Percentiles rank a stretch among this genome's conserved stretches.
Conservation (phyloP, 2,797 vertebrate genomes). For the Parambassis ranga region DNA sequence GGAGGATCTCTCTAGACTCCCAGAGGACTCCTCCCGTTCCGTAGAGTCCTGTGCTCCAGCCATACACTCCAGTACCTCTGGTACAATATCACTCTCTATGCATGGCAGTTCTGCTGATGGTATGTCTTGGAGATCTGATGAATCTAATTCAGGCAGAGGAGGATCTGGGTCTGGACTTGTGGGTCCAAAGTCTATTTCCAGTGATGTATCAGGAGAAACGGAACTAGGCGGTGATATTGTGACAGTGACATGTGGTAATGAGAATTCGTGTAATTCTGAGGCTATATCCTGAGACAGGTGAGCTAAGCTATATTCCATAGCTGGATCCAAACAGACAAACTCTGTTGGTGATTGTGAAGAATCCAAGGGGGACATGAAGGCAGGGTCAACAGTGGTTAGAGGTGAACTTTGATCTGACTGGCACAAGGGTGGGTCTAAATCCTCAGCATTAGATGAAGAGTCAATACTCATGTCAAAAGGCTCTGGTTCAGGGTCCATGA, state of each 20-base stretch:
- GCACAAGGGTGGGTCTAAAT: slow-evolving; percentile 49
- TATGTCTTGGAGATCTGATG: slow-evolving; percentile 37
- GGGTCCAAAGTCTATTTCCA: slow-evolving; percentile 63
- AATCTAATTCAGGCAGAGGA: slow-evolving; percentile 20
- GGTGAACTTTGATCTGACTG: slow-evolving; percentile 55
- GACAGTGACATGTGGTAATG: slow-evolving; percentile 60
- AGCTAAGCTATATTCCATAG: slow-evolving; percentile 36
- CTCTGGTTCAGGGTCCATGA: slow-evolving; percentile 79
- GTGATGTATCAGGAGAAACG: slow-evolving; percentile 68
- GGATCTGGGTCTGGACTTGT: slow-evolving; percentile 43
- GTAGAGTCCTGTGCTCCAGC: slow-evolving; percentile 47
- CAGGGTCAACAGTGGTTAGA: slow-evolving; percentile 45
- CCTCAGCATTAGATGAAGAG: slow-evolving; percentile 54
- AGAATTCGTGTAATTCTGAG: slow-evolving; percentile 4
- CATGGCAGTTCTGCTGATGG: slow-evolving; percentile 42
- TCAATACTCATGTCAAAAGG: slow-evolving; percentile 69
- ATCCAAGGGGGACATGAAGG: slow-evolving; percentile 27
- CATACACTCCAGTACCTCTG: slow-evolving; percentile 44
- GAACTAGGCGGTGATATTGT: slow-evolving; percentile 77
- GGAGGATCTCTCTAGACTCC: slow-evolving; percentile 49
- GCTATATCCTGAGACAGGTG: slow-evolving; percentile 27
- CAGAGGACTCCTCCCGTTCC: slow-evolving; percentile 41
- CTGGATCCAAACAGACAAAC: slow-evolving; percentile 36
- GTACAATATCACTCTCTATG: slow-evolving; percentile 49
- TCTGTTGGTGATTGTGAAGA: slow-evolving; percentile 41